phyloP scores from a whole-genome alignment of 1,140 invertebrate species.

The Orius insidiosus region DNA sequence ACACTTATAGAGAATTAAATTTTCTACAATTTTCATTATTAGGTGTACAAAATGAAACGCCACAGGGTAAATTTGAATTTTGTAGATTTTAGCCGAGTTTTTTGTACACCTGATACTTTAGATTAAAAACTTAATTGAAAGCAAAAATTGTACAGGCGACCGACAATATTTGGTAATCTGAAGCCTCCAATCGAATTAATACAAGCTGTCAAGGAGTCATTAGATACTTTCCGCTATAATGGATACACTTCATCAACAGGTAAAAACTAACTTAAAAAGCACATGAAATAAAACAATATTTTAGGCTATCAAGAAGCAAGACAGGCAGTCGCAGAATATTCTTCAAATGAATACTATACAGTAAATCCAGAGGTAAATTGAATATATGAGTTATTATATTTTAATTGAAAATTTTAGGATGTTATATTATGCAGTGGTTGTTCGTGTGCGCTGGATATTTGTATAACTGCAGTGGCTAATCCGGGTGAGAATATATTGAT shows the following conservation, averaged over 20 bases:
- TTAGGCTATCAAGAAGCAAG: constrained; percentile 48
- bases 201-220: constrained; percentile 58
- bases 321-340: constrained; percentile 70
- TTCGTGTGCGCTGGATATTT: constrained; percentile 83
- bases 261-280: constrained; percentile 9
- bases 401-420: no score
- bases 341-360: constrained; percentile 43
- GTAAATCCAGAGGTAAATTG: constrained; percentile 47
- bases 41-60: no score
- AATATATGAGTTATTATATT: no score
- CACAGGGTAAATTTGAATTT: no score
- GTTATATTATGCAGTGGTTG: constrained; percentile 91
- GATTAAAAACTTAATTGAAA: no score
- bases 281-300: constrained; percentile 14
- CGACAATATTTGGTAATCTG: constrained; percentile 88
- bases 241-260: constrained; percentile 61
- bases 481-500: constrained; percentile 78
- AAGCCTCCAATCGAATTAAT: constrained; percentile 63
- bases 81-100: no score
- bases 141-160: constrained; percentile 58
- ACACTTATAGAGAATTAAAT: no score
- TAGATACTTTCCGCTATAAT: constrained; percentile 56
- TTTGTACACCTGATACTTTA: no score
- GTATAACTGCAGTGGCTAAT: constrained; percentile 73
- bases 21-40: no score